These are phyloP conservation scores for Sisor rabdophorus DNA, from an alignment of 2,113 vertebrate genomes.

Conservation along the genomic window DNA sequence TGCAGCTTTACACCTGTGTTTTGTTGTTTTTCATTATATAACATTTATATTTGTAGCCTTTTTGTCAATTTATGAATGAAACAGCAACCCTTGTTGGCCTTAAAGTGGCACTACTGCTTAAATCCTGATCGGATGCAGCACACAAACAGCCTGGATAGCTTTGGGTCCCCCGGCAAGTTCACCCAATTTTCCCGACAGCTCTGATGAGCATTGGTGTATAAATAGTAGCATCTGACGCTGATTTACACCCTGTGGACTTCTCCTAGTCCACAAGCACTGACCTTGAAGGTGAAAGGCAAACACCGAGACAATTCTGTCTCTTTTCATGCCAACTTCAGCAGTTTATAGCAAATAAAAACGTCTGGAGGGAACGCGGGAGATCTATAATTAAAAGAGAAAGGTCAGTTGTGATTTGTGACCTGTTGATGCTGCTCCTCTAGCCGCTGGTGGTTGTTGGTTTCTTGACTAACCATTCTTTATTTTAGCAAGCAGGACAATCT, in stretches of 20 bases:
- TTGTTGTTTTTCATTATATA: background rate
- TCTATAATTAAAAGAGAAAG: slow-evolving; percentile 48
- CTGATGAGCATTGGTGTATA: slow-evolving; percentile 45
- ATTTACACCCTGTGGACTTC: slow-evolving; percentile 45
- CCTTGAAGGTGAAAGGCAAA: slow-evolving; percentile 48
- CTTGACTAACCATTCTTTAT: slow-evolving; percentile 27
- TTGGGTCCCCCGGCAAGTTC: slow-evolving; percentile 44
- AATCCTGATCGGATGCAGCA: background rate
- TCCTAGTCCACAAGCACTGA: slow-evolving; percentile 42
- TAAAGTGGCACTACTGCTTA: background rate
- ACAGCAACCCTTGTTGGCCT: background rate
- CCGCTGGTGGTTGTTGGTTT: slow-evolving; percentile 27
- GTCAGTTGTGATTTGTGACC: slow-evolving; percentile 42
- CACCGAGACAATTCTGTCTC: slow-evolving; percentile 46
- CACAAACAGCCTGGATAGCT: slow-evolving; percentile 13
- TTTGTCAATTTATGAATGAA: background rate
- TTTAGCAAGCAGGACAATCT: slow-evolving; percentile 22
- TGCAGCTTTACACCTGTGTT: background rate
- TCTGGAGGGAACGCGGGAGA: slow-evolving; percentile 28
- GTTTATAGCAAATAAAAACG: slow-evolving; percentile 44
- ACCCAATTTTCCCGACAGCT: slow-evolving; percentile 46
- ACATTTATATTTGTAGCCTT: background rate
- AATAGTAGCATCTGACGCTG: slow-evolving; percentile 46
- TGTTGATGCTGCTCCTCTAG: slow-evolving; percentile 36
- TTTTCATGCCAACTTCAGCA: slow-evolving; percentile 46